Evolutionary conservation across 2,797 vertebrate species (phyloP).

Genomic region (Falco naumanni): DNA sequence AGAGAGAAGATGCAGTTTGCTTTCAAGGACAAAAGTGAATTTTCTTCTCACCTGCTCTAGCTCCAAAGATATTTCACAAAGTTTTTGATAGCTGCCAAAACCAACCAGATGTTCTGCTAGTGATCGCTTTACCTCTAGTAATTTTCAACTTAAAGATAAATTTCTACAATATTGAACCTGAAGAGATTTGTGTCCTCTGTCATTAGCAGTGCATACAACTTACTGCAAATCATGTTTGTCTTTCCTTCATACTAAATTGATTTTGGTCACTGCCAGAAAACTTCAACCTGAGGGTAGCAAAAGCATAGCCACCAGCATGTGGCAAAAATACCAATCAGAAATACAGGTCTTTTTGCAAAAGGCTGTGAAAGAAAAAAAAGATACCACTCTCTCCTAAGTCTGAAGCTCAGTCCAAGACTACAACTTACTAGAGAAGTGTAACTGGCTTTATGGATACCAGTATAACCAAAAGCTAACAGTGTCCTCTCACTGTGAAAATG

Average conservation of each 20-base stretch:
- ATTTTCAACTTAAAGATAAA: background rate
- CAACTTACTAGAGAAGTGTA: background rate
- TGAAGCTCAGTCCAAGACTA: background rate
- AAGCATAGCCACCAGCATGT: fast-evolving
- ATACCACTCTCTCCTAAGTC: background rate
- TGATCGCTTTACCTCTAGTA: background rate
- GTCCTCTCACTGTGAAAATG: background rate
- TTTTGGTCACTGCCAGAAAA: background rate
- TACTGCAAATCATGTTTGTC: background rate
- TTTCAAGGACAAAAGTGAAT: background rate
- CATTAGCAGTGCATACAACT: background rate
- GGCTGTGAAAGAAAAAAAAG: background rate
- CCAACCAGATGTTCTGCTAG: background rate
- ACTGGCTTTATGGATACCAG: background rate
- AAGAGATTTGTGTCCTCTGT: background rate
- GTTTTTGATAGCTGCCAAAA: background rate
- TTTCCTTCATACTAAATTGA: background rate
- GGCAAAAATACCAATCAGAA: background rate
- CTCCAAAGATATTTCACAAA: background rate
- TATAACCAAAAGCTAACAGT: background rate
- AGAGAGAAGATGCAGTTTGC: background rate
- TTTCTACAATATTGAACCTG: background rate
- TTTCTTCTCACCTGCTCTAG: background rate
- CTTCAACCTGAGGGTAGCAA: background rate
- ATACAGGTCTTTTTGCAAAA: background rate